Conservation (phyloP, 2,888 invertebrate species). For the Orthosia gracilis region DNA sequence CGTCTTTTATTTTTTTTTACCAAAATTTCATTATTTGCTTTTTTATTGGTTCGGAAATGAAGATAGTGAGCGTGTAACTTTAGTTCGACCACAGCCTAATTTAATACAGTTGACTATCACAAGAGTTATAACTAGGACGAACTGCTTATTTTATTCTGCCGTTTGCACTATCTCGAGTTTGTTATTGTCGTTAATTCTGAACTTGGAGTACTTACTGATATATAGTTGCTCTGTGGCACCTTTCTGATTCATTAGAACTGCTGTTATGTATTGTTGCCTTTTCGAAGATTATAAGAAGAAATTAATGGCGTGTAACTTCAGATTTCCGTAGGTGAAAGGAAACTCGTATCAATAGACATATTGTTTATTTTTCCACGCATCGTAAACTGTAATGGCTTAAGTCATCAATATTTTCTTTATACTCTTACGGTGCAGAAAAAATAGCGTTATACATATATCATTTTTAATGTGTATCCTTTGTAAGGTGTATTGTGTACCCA, state of each 20-base stretch:
- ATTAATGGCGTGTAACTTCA: slow-evolving; percentile 62
- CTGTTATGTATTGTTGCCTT: slow-evolving; percentile 34
- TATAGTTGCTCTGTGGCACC: neutral
- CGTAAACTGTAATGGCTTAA: slow-evolving; percentile 45
- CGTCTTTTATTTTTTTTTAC: too few relatives aligned
- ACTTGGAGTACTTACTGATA: neutral
- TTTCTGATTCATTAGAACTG: slow-evolving; percentile 25
- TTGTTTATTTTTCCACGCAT: slow-evolving; percentile 60
- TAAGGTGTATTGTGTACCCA: slow-evolving; percentile 30
- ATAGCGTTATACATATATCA: slow-evolving; percentile 41
- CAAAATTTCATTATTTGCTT: too few relatives aligned
- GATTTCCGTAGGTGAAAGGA: slow-evolving; percentile 48
- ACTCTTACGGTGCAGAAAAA: slow-evolving; percentile 35
- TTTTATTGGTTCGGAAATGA: neutral
- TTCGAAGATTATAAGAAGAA: slow-evolving; percentile 18
- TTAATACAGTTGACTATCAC: slow-evolving; percentile 3
- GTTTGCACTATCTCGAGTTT: neutral
- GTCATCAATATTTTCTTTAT: slow-evolving; percentile 59
- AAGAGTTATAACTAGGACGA: slow-evolving; percentile 9
- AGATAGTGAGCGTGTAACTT: slow-evolving; percentile 7
- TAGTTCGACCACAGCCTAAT: neutral
- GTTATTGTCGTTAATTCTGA: neutral
- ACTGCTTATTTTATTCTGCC: slow-evolving; percentile 15
- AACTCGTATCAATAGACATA: slow-evolving; percentile 36
- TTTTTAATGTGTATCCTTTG: slow-evolving; percentile 38